Evolutionary conservation across 2,113 vertebrate genomes (phyloP), one percentile per base, ranked within the genome.

Genomic region (Callorhinus ursinus): DNA sequence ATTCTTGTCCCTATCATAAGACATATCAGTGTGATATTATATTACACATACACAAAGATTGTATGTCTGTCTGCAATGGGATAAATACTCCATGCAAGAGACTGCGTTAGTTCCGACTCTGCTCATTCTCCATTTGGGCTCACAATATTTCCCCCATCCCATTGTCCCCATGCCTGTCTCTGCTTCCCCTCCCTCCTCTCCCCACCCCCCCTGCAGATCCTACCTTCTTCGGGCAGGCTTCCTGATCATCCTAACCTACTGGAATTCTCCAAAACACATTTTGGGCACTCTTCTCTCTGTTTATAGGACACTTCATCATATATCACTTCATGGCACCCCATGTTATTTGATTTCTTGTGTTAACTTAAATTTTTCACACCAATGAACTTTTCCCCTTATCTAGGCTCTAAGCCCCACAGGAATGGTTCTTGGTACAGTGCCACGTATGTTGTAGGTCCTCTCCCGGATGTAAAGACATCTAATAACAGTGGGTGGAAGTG

Each of bases 1-100:
- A 96, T 87, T 86, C 92, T 53, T 95, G 76, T 59, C 89, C 39
- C 71, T 53, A 42, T 80, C 76, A 39, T 49, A 93, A 96, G 67
- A 42, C 80, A 42, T 5, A 31, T 5, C 74, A 33, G 26, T 46
- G 46, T 28, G 55, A 18, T 13, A 15, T 26, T 26, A 4, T 21
- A 71, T 57, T 51, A 67, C 77, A n/a, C 57, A 76, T 42, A n/a
- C n/a, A 33, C 33, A 31, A 74, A 92, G 77, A 72, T 1, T 26
- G 22, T 11, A 14, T 9, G 46, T 16, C 55, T 19, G 79, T 22
- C 77, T 42, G 26, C 31, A 79, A 55, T 2, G 53, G 33, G 55
- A 33, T 81, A 74, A 51, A 42, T 5, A 67, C 55, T 61, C 67
- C 84, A 93, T 63, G 12, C 8, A 22, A 19, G 26, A 59, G 14